Base-by-base conservation (phyloP, 2,797 vertebrate genomes). In the Hafferia zeledoni region DNA sequence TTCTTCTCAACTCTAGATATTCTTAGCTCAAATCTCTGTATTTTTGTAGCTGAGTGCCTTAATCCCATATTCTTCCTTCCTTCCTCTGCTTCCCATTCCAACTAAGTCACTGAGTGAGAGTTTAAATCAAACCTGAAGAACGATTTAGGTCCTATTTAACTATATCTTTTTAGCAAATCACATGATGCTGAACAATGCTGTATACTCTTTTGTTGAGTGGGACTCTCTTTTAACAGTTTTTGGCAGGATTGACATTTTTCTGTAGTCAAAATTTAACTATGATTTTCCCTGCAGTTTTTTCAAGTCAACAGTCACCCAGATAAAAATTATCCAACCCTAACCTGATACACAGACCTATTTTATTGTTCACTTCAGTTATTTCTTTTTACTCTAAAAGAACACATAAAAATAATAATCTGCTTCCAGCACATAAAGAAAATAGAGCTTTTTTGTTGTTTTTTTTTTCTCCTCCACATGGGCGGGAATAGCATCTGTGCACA, bases 301-400 rank as follows among this genome's bases (percentile, higher is more conserved):
- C 86, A 72, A 79, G 47, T 41, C 60, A 70, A 39, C 86, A 82
- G 76, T 93, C 67, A 94, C 91, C 83, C 89, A 79, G 30, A 93
- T 94, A 41, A 95, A 88, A 89, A 63, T n/a, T 14, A 83, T 96
- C 77, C 60, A 88, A 96, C 84, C 60, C 75, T 97, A 88, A 96
- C 79, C 85, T 96, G 87, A 88, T 95, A 93, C 56, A 96, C 82
- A 94, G 92, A 92, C 72, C 78, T 96, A 47, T 96, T 97, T 93
- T 95, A 94, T 96, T 96, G 77, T 97, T 96, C 65, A 87, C 56
- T 96, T 93, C 91, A 87, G 70, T 91, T 96, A 96, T 92, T 97
- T 97, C 90, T 97, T 97, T 96, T 35, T 84, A 12, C 24, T 96
- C 80, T 94, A 93, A 96, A 95, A 97, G 79, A 96, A 95, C 53